phyloP scores from a whole-genome alignment of 2,888 invertebrate genomes.

The Melanophora roralis region DNA sequence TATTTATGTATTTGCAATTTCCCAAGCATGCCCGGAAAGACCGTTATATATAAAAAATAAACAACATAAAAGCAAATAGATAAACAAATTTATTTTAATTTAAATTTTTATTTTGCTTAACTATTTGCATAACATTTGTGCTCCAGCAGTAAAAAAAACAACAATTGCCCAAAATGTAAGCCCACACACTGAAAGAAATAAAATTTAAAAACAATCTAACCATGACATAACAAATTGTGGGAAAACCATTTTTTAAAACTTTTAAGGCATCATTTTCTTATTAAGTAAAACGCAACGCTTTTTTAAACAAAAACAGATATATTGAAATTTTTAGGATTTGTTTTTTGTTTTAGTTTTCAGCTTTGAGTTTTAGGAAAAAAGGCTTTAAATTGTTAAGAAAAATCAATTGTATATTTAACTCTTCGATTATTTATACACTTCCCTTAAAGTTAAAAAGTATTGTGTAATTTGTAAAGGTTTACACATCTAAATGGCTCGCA shows the following conservation, averaged over 20 bases:
- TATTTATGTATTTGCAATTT: slow-evolving; percentile 14
- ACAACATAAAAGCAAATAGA: slow-evolving; percentile 12
- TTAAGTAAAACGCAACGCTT: too few species aligned
- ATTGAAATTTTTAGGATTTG: too few species aligned
- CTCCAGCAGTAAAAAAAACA: slow-evolving; percentile 47
- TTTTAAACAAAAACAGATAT: too few species aligned
- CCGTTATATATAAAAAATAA: slow-evolving; percentile 28
- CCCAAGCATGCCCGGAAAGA: slow-evolving; percentile 41
- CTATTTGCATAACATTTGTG: slow-evolving; percentile 50
- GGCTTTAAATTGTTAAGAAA: slow-evolving; percentile 43
- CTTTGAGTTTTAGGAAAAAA: too few species aligned
- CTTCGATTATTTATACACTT: slow-evolving; percentile 29
- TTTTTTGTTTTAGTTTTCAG: too few species aligned
- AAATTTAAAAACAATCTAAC: not conserved
- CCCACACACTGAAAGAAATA: slow-evolving; percentile 45
- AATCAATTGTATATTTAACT: not conserved
- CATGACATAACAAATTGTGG: slow-evolving; percentile 31
- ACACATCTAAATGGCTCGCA: not conserved
- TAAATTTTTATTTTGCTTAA: not conserved
- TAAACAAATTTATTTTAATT: not conserved
- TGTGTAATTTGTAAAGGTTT: not conserved
- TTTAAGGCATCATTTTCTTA: not conserved
- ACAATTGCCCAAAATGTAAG: slow-evolving; percentile 47
- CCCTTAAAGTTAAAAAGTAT: slow-evolving; percentile 21
- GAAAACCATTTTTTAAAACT: not conserved